Percentiles rank a stretch among this genome's conserved stretches.
Conservation (phyloP, 2,797 vertebrate genomes). For the Sebastes ruberrimus region DNA sequence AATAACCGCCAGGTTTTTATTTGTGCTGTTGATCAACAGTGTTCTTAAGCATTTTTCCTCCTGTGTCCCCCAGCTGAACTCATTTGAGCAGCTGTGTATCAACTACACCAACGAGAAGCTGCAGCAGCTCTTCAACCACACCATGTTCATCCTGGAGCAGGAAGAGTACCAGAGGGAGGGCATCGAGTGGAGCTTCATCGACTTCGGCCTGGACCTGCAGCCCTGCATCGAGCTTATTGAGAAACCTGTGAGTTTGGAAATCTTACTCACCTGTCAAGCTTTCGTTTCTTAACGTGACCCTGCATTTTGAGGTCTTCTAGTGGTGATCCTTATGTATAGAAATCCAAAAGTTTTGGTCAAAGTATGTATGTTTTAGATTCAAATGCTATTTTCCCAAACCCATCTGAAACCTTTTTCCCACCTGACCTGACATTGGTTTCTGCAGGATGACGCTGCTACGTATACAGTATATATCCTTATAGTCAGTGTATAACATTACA, state of each 20-base stretch:
- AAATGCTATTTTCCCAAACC: too few species aligned
- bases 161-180: conserved; percentile 98
- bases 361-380: too few species aligned
- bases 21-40: neutral
- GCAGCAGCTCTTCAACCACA: conserved; percentile 99
- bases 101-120: conserved; percentile 99
- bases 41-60: neutral
- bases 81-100: conserved; percentile 97
- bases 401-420: accelerated
- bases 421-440: accelerated
- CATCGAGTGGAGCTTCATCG: conserved; percentile 99
- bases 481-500: too few species aligned
- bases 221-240: conserved; percentile 98
- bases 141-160: conserved; percentile 99
- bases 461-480: too few species aligned
- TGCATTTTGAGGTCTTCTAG: accelerated
- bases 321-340: too few species aligned
- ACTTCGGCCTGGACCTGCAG: conserved; percentile 97
- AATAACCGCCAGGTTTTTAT: neutral
- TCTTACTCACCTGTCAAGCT: neutral
- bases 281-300: neutral
- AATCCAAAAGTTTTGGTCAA: too few species aligned
- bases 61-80: conserved; percentile 87
- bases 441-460: too few species aligned
- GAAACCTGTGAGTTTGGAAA: conserved; percentile 88